Evolutionary conservation across 1,140 invertebrate genomes (phyloP).

Genomic region (Diachasmimorpha longicaudata): DNA sequence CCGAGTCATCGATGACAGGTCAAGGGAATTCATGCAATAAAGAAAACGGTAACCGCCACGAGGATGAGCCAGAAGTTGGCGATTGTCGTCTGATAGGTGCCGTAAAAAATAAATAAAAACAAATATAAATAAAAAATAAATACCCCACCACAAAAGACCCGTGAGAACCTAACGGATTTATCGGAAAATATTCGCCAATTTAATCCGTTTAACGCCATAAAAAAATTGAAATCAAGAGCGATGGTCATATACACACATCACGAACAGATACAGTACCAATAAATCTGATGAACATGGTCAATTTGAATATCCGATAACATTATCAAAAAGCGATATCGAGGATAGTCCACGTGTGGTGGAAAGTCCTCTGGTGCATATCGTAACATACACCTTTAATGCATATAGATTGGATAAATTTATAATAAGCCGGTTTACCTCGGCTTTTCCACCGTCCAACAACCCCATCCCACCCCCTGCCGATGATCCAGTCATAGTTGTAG

Average conservation of each 20-base stretch:
- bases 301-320: conserved; percentile 59
- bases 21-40: background rate
- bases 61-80: background rate
- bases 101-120: background rate
- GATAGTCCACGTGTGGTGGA: conserved; percentile 37
- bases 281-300: conserved; percentile 58
- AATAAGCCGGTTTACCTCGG: conserved; percentile 53
- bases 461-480: too few relatives aligned
- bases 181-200: background rate
- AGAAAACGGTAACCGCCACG: background rate
- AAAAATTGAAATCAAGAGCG: background rate
- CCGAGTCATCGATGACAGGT: conserved; percentile 2
- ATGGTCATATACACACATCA: background rate
- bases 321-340: conserved; percentile 59
- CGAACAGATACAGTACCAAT: conserved; percentile 31
- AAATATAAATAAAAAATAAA: background rate
- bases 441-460: background rate
- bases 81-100: background rate
- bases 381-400: conserved; percentile 57
- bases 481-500: background rate
- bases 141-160: background rate
- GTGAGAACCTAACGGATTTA: background rate
- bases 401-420: conserved; percentile 63
- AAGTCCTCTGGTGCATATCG: conserved; percentile 39
- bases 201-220: background rate